Conservation (phyloP, 2,888 invertebrate genomes). For the Thalpophila matura region DNA sequence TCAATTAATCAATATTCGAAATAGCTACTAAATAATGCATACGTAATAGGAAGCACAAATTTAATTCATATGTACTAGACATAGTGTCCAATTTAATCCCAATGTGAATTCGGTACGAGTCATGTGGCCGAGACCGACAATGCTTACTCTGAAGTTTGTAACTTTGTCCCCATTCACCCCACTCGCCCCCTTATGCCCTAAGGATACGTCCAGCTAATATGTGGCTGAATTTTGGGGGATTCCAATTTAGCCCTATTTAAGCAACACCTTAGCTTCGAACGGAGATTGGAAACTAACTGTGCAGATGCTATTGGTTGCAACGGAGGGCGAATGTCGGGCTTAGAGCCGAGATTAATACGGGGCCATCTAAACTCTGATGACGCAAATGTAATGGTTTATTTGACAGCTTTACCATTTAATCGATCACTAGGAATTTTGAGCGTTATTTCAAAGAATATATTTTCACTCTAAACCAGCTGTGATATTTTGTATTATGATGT, state of each 20-base stretch:
- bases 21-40: conserved; percentile 56
- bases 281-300: conserved; percentile 63
- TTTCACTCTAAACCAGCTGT: no score
- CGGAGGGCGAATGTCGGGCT: not conserved
- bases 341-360: not conserved
- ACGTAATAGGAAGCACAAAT: conserved; percentile 66
- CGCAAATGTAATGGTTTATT: not conserved
- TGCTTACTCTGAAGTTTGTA: conserved; percentile 84
- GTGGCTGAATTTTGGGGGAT: conserved; percentile 77
- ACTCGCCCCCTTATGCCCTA: conserved; percentile 66
- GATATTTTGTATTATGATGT: no score
- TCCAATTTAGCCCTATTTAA: conserved; percentile 84
- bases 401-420: not conserved
- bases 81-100: conserved; percentile 82
- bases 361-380: not conserved
- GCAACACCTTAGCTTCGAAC: conserved; percentile 73
- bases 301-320: conserved; percentile 25
- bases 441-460: no score
- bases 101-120: conserved; percentile 76
- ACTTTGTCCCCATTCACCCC: conserved; percentile 73
- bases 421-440: not conserved
- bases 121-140: conserved; percentile 79
- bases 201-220: conserved; percentile 74
- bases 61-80: conserved; percentile 75
- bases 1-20: conserved; percentile 55